These are phyloP conservation scores for Cettia cetti DNA, from an alignment of 2,113 vertebrate species.

Conservation along the genomic window DNA sequence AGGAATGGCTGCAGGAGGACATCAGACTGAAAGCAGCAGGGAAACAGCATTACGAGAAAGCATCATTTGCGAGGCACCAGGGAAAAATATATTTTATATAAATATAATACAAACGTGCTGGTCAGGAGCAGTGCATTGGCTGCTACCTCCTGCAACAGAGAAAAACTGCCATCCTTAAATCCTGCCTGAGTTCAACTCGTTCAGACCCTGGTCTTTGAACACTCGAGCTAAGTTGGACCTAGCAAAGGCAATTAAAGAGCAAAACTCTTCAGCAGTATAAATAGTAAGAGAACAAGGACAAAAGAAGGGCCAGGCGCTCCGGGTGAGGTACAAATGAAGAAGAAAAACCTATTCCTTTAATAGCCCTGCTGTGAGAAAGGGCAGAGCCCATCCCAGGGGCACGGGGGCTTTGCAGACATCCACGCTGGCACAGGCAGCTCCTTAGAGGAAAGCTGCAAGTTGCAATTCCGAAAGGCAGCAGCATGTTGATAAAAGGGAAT, in stretches of 20 bases:
- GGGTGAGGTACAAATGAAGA: not conserved
- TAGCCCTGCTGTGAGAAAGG: not conserved
- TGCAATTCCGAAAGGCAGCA: not conserved
- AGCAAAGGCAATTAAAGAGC: constrained; percentile 34
- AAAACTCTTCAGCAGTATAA: constrained; percentile 36
- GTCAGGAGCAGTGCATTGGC: not conserved
- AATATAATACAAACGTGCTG: not conserved
- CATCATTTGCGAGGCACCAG: not conserved
- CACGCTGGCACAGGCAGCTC: not conserved
- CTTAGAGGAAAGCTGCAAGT: not conserved
- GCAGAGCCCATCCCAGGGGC: constrained; percentile 22
- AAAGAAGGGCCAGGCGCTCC: not conserved
- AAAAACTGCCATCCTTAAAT: not conserved
- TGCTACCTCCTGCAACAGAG: not conserved
- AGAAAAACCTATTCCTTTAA: constrained; percentile 22
- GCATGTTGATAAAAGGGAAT: constrained; percentile 17
- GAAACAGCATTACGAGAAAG: not conserved
- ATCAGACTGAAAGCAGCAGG: not conserved
- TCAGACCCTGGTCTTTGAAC: not conserved
- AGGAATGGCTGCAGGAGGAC: not conserved
- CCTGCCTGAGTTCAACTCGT: not conserved
- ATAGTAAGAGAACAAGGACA: constrained; percentile 46
- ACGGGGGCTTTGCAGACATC: not conserved
- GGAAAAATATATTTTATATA: not conserved
- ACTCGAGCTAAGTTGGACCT: not conserved